These are phyloP conservation scores for Lomographa bimaculata DNA, from an alignment of 2,888 invertebrate genomes.

Conservation along the genomic window DNA sequence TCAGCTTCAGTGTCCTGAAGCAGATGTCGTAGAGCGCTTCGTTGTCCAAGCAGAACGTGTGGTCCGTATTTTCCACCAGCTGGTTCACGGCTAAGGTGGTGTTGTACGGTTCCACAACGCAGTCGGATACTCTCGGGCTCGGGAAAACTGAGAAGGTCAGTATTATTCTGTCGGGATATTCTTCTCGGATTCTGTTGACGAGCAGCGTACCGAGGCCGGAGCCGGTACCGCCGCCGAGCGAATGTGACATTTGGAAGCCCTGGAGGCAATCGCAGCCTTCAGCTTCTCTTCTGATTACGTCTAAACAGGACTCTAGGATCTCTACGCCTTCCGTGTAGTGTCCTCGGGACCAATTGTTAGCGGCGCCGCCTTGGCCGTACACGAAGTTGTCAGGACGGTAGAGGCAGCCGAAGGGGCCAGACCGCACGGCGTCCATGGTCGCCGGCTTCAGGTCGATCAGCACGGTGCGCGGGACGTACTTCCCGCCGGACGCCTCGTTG, in stretches of 20 bases:
- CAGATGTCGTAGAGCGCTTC: conserved; percentile 90
- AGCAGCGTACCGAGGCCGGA: conserved; percentile 85
- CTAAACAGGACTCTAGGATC: conserved; percentile 91
- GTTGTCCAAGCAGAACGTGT: conserved; percentile 89
- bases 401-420: conserved; percentile 92
- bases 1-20: conserved; percentile 89
- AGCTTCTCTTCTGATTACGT: conserved; percentile 92
- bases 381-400: conserved; percentile 96
- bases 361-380: conserved; percentile 84
- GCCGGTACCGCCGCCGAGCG: conserved; percentile 82
- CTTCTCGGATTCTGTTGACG: conserved; percentile 93
- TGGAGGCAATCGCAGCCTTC: conserved; percentile 96
- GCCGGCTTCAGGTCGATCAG: conserved; percentile 70
- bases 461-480: conserved; percentile 73
- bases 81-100: conserved; percentile 93
- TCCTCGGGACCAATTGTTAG: conserved; percentile 84
- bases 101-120: conserved; percentile 88
- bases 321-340: conserved; percentile 97
- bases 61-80: conserved; percentile 89
- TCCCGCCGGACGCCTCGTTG: conserved; percentile 86
- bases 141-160: conserved; percentile 92
- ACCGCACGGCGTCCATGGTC: conserved; percentile 93
- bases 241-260: conserved; percentile 93
- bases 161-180: conserved; percentile 94
- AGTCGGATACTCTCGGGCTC: conserved; percentile 90